Evolutionary conservation across 2,797 vertebrate genomes (phyloP), one percentile per base, ranked within the genome.

Genomic region (Sebastes cheni): DNA sequence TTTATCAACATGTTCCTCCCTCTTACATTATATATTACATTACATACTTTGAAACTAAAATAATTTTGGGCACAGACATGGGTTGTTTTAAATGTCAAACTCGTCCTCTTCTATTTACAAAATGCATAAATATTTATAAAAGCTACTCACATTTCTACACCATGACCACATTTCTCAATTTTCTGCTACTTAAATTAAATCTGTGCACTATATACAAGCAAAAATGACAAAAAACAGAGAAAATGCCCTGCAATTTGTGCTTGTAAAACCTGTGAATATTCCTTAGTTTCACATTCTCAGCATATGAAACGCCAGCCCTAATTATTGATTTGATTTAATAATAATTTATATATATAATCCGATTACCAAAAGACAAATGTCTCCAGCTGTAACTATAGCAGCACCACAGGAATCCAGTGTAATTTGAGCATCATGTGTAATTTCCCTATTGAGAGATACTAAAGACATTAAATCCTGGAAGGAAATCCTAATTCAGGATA

Each of bases 401-500:
- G 34, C 46, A 34, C 75, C 18, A 10, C 11, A 69, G 55, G 39
- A 72, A 34, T 64, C 64, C 8, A 32, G 11, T 55, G 62, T 59
- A 42, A 68, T 36, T 27, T 58, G 12, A 27, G 34, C 9, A 3
- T 67, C 30, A 11, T 13, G 4, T 34, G 27, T 60, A 25, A 12
- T 42, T 79, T 54, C n/a, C 39, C 8, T 22, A 13, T 9, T 2
- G 22, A 42, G 34, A 69, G 56, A 50, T 1, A 52, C 27, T 27
- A 58, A 58, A 4, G 1, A 52, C 32, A 54, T 50, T 67, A 1
- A 82, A 54, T 60, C 50, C 56, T 62, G 14, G 11, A 23, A 58
- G 42, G 23, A 77, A 69, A 71, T 62, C 25, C 13, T 77, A 59
- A 79, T 73, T 77, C 2, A 2, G 29, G 52, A 72, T 72, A 23